Evolutionary conservation across 53 echinoderm and acorn worm species (phyloP).

Genomic region (Stichopus horrens): DNA sequence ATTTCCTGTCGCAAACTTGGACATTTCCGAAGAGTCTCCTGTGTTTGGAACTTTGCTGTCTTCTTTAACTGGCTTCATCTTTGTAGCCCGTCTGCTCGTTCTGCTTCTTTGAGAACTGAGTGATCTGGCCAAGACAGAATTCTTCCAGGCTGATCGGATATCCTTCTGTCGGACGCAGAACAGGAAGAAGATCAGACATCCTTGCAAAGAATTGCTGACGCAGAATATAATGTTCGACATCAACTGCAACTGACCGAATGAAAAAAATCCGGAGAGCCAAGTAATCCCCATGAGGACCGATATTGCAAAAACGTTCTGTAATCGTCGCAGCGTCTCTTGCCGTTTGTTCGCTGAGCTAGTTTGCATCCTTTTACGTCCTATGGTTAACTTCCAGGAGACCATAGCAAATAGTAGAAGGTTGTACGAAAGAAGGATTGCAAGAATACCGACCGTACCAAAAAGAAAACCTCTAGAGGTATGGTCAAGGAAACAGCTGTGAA

Average conservation of each 20-base stretch:
- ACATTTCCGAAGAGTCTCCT: background rate
- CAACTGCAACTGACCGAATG: conserved; percentile 53
- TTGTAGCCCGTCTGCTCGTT: too few relatives aligned
- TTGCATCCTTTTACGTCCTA: background rate
- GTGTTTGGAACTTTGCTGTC: background rate
- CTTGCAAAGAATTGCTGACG: conserved; percentile 75
- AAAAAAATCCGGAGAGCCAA: conserved; percentile 75
- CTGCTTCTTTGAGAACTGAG: background rate
- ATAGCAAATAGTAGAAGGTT: conserved; percentile 51
- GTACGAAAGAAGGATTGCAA: conserved; percentile 20
- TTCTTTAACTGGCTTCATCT: too few relatives aligned
- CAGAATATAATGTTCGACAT: conserved; percentile 66
- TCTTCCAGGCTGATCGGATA: conserved; percentile 54
- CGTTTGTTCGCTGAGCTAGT: background rate
- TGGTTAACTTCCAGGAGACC: conserved; percentile 42
- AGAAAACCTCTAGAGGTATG: background rate
- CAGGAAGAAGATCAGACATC: conserved; percentile 73
- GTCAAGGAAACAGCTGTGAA: conserved; percentile 24
- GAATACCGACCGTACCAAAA: conserved; percentile 12
- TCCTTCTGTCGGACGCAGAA: conserved; percentile 72
- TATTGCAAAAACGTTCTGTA: conserved; percentile 73
- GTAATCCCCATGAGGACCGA: conserved; percentile 69
- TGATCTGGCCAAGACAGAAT: conserved; percentile 13
- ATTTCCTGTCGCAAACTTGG: too few relatives aligned
- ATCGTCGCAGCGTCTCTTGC: conserved; percentile 47